Percentiles rank a stretch among this genome's conserved stretches.
Conservation (phyloP, 2,888 invertebrate species). For the Agapostemon virescens region DNA sequence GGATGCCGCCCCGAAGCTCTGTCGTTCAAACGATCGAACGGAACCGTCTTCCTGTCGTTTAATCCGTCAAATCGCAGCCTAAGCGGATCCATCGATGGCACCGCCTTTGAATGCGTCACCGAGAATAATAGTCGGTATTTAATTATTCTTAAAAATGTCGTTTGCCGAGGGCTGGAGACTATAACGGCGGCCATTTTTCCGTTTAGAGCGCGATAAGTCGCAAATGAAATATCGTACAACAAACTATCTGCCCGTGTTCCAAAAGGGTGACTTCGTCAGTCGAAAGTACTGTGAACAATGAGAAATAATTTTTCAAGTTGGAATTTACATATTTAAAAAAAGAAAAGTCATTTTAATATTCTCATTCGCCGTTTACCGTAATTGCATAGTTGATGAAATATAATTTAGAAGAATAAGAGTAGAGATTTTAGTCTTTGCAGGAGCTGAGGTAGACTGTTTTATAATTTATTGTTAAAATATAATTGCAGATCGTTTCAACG, state of each 20-base stretch:
- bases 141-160: slow-evolving; percentile 28
- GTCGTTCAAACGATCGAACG: slow-evolving; percentile 52
- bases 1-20: slow-evolving; percentile 64
- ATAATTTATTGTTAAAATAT: not conserved
- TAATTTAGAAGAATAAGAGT: not conserved
- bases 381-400: not conserved
- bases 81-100: slow-evolving; percentile 47
- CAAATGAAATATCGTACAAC: not conserved
- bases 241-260: not conserved
- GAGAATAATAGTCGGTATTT: slow-evolving; percentile 39
- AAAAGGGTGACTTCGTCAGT: not conserved
- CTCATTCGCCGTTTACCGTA: not conserved
- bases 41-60: slow-evolving; percentile 34
- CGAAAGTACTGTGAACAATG: no score
- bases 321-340: not conserved
- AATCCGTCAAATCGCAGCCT: slow-evolving; percentile 58
- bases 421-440: not conserved
- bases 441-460: not conserved
- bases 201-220: not conserved
- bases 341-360: not conserved
- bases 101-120: slow-evolving; percentile 38
- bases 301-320: not conserved
- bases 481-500: not conserved
- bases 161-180: not conserved
- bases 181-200: not conserved